These are phyloP conservation scores for Geophilus truncorum DNA, from an alignment of 2,888 invertebrate genomes.

Conservation along the genomic window DNA sequence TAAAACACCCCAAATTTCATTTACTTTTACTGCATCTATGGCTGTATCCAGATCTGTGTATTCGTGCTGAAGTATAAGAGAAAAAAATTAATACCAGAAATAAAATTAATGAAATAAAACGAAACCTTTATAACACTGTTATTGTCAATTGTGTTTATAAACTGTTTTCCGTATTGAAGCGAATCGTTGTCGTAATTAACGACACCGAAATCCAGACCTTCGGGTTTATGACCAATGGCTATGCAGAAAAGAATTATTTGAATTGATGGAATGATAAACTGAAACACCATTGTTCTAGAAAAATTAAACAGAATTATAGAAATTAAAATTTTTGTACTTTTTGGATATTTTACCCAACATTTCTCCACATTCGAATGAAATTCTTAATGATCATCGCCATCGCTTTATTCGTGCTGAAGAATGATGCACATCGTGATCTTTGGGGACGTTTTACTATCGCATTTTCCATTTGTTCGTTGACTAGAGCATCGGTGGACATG, in stretches of 20 bases:
- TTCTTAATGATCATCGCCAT: conserved; percentile 35
- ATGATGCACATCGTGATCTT: not conserved
- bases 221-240: conserved; percentile 44
- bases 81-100: not conserved
- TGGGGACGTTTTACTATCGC: not conserved
- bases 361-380: conserved; percentile 36
- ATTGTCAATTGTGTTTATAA: not conserved
- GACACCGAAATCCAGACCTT: conserved; percentile 47
- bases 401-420: conserved; percentile 35
- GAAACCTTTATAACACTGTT: not conserved
- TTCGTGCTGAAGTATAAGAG: not conserved
- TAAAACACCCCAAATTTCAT: conserved; percentile 36
- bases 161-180: not conserved
- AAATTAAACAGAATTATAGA: not conserved
- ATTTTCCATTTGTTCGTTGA: not conserved
- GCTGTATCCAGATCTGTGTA: conserved; percentile 1
- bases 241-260: conserved; percentile 50
- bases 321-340: not conserved
- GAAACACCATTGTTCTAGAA: conserved; percentile 48
- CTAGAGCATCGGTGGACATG: conserved; percentile 30
- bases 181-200: conserved; percentile 46
- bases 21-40: not conserved
- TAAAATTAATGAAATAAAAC: not conserved
- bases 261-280: conserved; percentile 49
- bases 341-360: conserved; percentile 33